Percentiles rank a stretch among this genome's conserved stretches.
phyloP scores from a whole-genome alignment of 2,888 invertebrate species.

The Brenthis hecate region DNA sequence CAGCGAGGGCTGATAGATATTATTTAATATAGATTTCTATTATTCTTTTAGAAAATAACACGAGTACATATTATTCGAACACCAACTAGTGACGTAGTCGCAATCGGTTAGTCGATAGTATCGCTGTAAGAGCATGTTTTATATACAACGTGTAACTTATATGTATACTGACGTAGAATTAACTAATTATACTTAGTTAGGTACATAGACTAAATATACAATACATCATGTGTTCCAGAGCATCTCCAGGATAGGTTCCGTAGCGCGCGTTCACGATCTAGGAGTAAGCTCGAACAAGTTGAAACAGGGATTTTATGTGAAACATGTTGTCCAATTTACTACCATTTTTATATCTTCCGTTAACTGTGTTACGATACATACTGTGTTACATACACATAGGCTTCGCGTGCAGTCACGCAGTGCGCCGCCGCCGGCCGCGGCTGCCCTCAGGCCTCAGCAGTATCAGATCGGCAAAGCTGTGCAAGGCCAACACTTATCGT shows the following conservation, averaged over 20 bases:
- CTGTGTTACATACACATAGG: background rate
- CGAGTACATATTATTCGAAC: slow-evolving; percentile 71
- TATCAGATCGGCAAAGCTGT: background rate
- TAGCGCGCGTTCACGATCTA: slow-evolving; percentile 45
- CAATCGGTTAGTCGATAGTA: slow-evolving; percentile 44
- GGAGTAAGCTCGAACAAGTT: slow-evolving; percentile 60
- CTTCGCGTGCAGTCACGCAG: background rate
- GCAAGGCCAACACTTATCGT: background rate
- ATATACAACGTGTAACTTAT: slow-evolving; percentile 49
- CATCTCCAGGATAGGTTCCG: slow-evolving; percentile 68
- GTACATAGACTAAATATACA: slow-evolving; percentile 45
- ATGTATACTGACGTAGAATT: slow-evolving; percentile 42
- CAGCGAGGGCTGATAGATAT: slow-evolving; percentile 1
- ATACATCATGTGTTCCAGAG: slow-evolving; percentile 72
- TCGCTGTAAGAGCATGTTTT: slow-evolving; percentile 47
- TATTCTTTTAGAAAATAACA: slow-evolving; percentile 30
- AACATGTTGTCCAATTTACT: slow-evolving; percentile 46
- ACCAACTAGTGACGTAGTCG: slow-evolving; percentile 74
- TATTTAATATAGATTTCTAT: slow-evolving; percentile 29
- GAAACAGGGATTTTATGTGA: slow-evolving; percentile 72
- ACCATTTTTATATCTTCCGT: slow-evolving; percentile 7
- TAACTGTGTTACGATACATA: background rate
- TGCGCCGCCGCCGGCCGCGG: too few relatives aligned
- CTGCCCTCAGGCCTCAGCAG: too few relatives aligned
- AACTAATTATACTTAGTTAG: slow-evolving; percentile 33